Base-by-base conservation (phyloP, 2,797 vertebrate species). In the Rhincodon typus region DNA sequence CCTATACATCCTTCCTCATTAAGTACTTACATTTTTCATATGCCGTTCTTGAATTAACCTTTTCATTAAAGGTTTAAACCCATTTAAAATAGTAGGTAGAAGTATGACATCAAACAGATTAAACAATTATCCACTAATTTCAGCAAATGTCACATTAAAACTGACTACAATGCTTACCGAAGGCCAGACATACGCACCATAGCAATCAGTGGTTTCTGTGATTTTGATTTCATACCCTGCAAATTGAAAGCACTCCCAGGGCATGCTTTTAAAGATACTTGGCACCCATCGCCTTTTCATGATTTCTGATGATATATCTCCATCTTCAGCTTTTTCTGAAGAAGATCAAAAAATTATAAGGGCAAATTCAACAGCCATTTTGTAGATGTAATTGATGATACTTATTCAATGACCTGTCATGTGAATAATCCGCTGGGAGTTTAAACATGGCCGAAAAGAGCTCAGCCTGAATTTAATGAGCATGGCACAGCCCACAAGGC, bases 121-220 rank as follows among this genome's bases (percentile, higher is more conserved):
- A 57, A 57, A 21, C 19, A 67, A 21, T 67, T 10, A 7, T 21
- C n/a, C 19, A 93, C n/a, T 1, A 69, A 42, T 25, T 42, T 25
- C n/a, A 42, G 62, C 1, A 3, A 69, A 90, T 42, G 62, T 3
- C 19, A 23, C 42, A 42, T 93, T 93, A 93, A 1, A 93, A 93
- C 8, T 69, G n/a, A 96, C 70, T 1, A 15, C 86, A 34, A 42
- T 96, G 53, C 86, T 23, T 98, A 99, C 99, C 96, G 99, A 99
- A 95, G 99, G 98, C 99, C 99, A 99, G 96, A 99, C 98, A 0
- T 99, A 98, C 67, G 99, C 99, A 21, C 99, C 99, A 0, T 99
- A 99, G 94, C 97, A 97, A 94, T 99, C 99, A 34, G 97, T 98
- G 84, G 98, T 98, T 97, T 99, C 99, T 67, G 97, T 98, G 96